These are phyloP conservation scores for Oligia fasciuncula DNA, from an alignment of 2,888 invertebrate genomes.

Conservation along the genomic window DNA sequence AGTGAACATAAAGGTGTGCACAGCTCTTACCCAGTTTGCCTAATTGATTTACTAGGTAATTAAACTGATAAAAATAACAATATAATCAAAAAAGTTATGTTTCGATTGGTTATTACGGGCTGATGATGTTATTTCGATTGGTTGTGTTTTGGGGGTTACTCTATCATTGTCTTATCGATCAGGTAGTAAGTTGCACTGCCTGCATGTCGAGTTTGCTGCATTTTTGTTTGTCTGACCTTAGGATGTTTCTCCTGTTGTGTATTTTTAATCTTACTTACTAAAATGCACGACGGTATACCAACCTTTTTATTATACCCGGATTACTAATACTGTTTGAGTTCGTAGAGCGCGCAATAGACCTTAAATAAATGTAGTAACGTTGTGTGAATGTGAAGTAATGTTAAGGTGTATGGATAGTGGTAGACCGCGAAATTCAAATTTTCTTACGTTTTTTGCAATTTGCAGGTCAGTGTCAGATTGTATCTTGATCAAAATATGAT, in stretches of 20 bases:
- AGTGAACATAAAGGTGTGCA: too few relatives aligned
- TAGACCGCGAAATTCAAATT: too few relatives aligned
- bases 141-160: background rate
- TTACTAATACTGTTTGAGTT: constrained; percentile 2
- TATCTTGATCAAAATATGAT: too few relatives aligned
- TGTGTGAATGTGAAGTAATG: background rate
- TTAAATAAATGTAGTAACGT: background rate
- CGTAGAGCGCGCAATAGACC: constrained; percentile 6
- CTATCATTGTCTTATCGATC: background rate
- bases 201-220: background rate
- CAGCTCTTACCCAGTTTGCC: too few relatives aligned
- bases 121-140: background rate
- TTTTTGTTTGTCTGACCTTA: background rate
- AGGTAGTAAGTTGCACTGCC: background rate
- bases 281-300: background rate
- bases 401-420: too few relatives aligned
- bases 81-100: too few relatives aligned
- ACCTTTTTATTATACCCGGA: background rate
- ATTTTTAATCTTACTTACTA: constrained; percentile 3
- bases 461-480: too few relatives aligned
- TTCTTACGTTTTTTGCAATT: too few relatives aligned
- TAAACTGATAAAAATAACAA: too few relatives aligned
- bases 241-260: background rate
- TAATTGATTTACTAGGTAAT: too few relatives aligned
- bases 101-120: background rate